phyloP scores from a whole-genome alignment of 2,888 invertebrate genomes.

The Tinea semifulvella region DNA sequence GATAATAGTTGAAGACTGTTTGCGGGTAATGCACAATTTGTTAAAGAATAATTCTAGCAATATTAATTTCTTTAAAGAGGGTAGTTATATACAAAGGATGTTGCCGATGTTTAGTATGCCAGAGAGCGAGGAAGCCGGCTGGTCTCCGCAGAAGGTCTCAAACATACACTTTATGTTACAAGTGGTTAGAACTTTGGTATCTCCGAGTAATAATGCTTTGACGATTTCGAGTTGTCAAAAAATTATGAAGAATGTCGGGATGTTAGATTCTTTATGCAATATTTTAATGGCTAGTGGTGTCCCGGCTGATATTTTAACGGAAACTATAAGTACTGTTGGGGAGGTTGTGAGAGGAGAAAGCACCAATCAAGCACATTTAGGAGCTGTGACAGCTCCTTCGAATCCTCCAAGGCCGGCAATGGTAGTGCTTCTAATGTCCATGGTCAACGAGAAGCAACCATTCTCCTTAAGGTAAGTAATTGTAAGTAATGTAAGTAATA shows the following conservation, averaged over 20 bases:
- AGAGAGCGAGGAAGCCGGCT: slow-evolving; percentile 75
- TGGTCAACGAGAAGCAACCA: slow-evolving; percentile 98
- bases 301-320: slow-evolving; percentile 94
- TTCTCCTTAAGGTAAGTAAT: slow-evolving; percentile 66
- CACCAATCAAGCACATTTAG: slow-evolving; percentile 91
- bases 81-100: slow-evolving; percentile 91
- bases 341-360: slow-evolving; percentile 93
- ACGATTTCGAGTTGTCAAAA: slow-evolving; percentile 86
- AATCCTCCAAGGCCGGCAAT: slow-evolving; percentile 94
- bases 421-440: slow-evolving; percentile 94
- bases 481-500: background rate
- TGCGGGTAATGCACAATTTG: slow-evolving; percentile 91
- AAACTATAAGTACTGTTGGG: slow-evolving; percentile 94
- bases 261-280: slow-evolving; percentile 72
- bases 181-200: slow-evolving; percentile 89
- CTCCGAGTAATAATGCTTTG: slow-evolving; percentile 92
- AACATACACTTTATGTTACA: slow-evolving; percentile 94
- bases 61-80: slow-evolving; percentile 98
- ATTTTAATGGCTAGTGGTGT: slow-evolving; percentile 97
- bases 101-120: slow-evolving; percentile 88
- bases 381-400: slow-evolving; percentile 90
- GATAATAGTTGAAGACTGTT: slow-evolving; percentile 97
- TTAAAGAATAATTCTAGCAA: slow-evolving; percentile 96
- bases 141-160: slow-evolving; percentile 94
- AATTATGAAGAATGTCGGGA: slow-evolving; percentile 83